These are phyloP conservation scores for Nasonia giraulti DNA, from an alignment of 1,140 invertebrate genomes.

Conservation along the genomic window DNA sequence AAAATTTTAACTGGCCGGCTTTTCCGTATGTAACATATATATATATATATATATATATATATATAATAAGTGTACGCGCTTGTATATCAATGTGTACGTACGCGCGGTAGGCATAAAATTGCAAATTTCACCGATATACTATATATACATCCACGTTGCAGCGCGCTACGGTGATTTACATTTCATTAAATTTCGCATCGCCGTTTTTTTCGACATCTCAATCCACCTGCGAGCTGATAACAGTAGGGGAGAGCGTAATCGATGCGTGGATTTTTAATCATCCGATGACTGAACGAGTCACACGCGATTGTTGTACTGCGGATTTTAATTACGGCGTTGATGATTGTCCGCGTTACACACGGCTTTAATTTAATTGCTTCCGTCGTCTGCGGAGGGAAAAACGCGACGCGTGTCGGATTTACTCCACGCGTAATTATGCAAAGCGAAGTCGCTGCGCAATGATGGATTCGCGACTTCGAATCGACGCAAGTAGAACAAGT, in stretches of 20 bases:
- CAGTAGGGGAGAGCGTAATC: no score
- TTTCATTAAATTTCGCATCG: slow-evolving; percentile 20
- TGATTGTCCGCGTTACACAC: background rate
- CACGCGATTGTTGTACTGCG: no score
- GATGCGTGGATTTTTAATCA: no score
- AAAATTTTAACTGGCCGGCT: slow-evolving; percentile 28
- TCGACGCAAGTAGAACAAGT: background rate
- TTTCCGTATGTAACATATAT: background rate
- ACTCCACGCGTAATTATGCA: background rate
- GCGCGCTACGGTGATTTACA: background rate
- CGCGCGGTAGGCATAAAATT: background rate
- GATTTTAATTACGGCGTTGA: background rate
- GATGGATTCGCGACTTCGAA: no score
- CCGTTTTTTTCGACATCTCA: background rate
- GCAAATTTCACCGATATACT: background rate
- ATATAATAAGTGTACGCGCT: no score
- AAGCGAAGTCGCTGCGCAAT: background rate
- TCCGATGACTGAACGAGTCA: no score
- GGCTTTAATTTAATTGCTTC: slow-evolving; percentile 6
- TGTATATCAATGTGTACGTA: no score
- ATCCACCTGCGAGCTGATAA: no score
- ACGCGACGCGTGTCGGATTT: background rate
- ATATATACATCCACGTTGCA: background rate
- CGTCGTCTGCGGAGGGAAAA: no score
- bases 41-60: no score